These are phyloP conservation scores for Gouania willdenowi DNA, from an alignment of 2,797 vertebrate species.

Conservation along the genomic window DNA sequence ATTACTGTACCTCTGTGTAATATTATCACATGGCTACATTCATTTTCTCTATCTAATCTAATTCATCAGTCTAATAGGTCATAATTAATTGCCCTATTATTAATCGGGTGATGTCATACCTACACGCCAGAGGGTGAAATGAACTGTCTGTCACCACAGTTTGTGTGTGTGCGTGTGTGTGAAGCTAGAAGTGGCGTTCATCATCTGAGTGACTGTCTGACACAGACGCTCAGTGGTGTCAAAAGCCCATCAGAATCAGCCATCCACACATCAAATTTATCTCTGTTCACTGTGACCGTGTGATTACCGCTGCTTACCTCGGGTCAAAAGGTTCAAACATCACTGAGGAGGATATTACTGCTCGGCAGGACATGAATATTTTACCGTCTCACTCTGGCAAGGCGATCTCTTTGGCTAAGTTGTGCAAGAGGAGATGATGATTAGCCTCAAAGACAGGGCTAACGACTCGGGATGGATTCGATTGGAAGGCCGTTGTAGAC, in stretches of 20 bases:
- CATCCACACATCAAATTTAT: constrained; percentile 43
- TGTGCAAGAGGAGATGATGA: constrained; percentile 63
- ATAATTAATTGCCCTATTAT: constrained; percentile 72
- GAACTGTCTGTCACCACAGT: constrained; percentile 58
- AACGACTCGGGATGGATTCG: constrained; percentile 64
- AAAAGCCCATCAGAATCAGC: constrained; percentile 43
- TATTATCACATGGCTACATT: constrained; percentile 63
- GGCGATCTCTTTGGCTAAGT: constrained; percentile 49
- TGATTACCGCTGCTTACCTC: constrained; percentile 55
- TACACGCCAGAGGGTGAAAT: constrained; percentile 44
- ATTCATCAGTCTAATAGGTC: constrained; percentile 72
- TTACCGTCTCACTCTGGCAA: constrained; percentile 65
- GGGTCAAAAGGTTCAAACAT: constrained; percentile 61
- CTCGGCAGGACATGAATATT: constrained; percentile 68
- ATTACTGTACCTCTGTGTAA: constrained; percentile 63
- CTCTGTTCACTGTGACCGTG: constrained; percentile 27
- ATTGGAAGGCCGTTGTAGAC: constrained; percentile 54
- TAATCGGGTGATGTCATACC: constrained; percentile 72
- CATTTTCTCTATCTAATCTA: constrained; percentile 62
- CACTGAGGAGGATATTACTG: constrained; percentile 66
- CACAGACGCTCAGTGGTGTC: constrained; percentile 20
- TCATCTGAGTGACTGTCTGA: constrained; percentile 15
- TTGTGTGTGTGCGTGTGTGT: background rate
- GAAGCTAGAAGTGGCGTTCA: background rate
- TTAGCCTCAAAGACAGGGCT: constrained; percentile 60